Base-by-base conservation (phyloP, 2,888 invertebrate species). In the Ptychoptera albimana region DNA sequence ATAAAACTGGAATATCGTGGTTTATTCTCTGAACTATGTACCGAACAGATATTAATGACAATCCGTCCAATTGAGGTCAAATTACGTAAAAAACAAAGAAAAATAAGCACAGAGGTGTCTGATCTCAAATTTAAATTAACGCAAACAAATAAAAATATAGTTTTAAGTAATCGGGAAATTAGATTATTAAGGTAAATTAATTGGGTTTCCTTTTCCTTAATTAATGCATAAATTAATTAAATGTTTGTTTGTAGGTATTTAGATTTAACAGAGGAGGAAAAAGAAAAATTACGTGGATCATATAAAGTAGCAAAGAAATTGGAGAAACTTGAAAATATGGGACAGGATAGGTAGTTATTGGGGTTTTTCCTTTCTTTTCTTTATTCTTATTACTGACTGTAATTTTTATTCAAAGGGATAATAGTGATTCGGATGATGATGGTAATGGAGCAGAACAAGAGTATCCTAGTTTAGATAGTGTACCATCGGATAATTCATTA, bases 241-340 rank as follows among this genome's bases (percentile, higher is more conserved):
- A 34, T 47, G 44, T 48, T 45, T n/a, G n/a, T 34, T 57, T 51
- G 2, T 50, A 79, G 86, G 57, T 88, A 91, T 66, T 75, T 92
- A 63, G 88, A 89, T 56, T 73, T 92, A 43, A 89, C 89, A 13
- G 88, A 91, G 54, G 89, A 89, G 51, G 91, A 92, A 58, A 88
- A 89, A 56, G 89, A 89, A 54, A 89, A 89, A 60, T 67, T 92
- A 13, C 89, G 88, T 62, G 85, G 87, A 34, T 85, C 84, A 43
- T 82, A 88, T 57, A 92, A 92, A 68, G 91, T 92, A 48, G 91
- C 91, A 1, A 85, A 84, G 57, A 92, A 92, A 60, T 66, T 92
- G 48, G 91, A 92, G 58, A 88, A 92, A 65, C 70, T 92, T 50
- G 88, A 89, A 64, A 82, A 77, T 50, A 73, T 81, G 51, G 77